Evolutionary conservation across 2,888 invertebrate species (phyloP), one percentile per base, ranked within the genome.

Genomic region (Agriopis leucophaearia): DNA sequence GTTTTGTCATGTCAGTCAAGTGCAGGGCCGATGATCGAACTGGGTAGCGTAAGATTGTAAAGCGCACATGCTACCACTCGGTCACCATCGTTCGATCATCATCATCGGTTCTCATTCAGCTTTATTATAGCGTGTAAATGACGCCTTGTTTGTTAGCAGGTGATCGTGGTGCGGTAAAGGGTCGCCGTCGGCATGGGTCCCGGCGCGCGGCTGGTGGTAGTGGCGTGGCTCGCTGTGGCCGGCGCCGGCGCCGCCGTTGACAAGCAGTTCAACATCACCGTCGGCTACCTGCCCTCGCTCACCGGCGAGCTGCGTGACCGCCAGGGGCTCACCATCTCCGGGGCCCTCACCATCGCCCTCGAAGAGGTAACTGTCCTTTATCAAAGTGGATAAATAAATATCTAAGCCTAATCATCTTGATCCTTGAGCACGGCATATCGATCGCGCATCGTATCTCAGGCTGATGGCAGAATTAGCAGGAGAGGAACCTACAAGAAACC

Each of bases 341-440:
- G 99, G 66, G 99, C 99, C 62, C 95, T 99, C 76, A 96, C 97
- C 54, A 96, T 97, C 95, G 99, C 99, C 61, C 95, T 99, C 66
- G 96, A 98, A 78, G 96, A 97, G 95, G 97, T 98, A 83, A 79
- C 76, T 10, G 15, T 40, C 6, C 18, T n/a, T 42, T 12, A 40
- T 27, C 27, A 27, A 27, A 27, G 2, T 5, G 27, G 27, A n/a
- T 27, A 27, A 27, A 27, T 27, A 4, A 27, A 27, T 27, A 3
- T 27, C 27, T 4, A 27, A 27, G 27, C 27, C 27, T 27, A 5
- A 52, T 5, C n/a, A 52, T 50, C 47, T 47, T 47, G 47, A 8
- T 9, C 15, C 47, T 8, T 38, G 27, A 27, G 27, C 27, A 38
- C 9, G 16, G 16, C 8, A 47, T 47, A 1, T 18, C 7, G 0